phyloP scores from a whole-genome alignment of 2,113 vertebrate species.

The Phalacrocorax brasilianus region DNA sequence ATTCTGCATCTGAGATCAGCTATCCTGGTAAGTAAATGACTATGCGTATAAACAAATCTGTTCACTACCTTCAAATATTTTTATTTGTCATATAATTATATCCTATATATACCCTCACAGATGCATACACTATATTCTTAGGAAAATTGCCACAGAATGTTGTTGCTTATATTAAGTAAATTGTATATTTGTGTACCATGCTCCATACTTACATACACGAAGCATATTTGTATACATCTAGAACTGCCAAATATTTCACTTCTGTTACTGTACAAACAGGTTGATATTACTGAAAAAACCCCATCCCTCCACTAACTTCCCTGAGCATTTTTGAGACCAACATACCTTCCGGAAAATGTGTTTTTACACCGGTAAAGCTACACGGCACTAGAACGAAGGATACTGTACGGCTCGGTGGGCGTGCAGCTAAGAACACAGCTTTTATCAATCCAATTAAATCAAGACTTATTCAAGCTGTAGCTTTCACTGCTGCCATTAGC shows the following conservation, averaged over 20 bases:
- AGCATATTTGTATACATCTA: conserved; percentile 62
- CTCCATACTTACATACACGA: not conserved
- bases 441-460: conserved; percentile 23
- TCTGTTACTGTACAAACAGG: conserved; percentile 45
- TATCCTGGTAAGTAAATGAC: conserved; percentile 37
- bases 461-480: not conserved
- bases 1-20: conserved; percentile 46
- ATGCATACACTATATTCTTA: conserved; percentile 63
- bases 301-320: not conserved
- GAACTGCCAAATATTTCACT: conserved; percentile 57
- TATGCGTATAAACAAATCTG: conserved; percentile 73
- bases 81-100: conserved; percentile 75
- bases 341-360: not conserved
- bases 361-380: not conserved
- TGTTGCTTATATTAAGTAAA: conserved; percentile 67
- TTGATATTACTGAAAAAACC: not conserved
- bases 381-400: not conserved
- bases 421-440: not conserved
- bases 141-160: conserved; percentile 72
- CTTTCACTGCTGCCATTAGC: not conserved
- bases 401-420: not conserved
- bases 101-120: conserved; percentile 61
- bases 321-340: not conserved
- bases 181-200: conserved; percentile 55
- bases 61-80: conserved; percentile 71